A percentile compares a stretch with the other conserved stretches of the same genome.
phyloP scores from a whole-genome alignment of 1,140 invertebrate genomes.

The Neotoxoptera formosana region DNA sequence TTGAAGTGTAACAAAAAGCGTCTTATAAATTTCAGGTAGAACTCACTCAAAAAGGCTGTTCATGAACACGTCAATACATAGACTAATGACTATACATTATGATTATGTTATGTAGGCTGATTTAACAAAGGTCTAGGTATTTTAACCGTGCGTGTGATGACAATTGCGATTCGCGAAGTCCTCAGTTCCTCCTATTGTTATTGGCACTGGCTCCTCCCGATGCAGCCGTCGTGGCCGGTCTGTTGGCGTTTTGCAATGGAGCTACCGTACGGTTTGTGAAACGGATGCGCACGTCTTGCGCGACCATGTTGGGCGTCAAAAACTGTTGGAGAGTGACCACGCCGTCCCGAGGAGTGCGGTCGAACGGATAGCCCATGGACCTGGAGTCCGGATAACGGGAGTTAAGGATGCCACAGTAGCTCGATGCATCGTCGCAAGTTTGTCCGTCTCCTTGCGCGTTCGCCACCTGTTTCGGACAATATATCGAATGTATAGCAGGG shows the following conservation, averaged over 20 bases:
- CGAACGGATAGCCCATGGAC: slow-evolving; percentile 82
- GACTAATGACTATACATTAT: not conserved
- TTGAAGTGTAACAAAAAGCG: too few relatives aligned
- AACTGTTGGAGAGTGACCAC: slow-evolving; percentile 52
- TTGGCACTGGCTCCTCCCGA: not conserved
- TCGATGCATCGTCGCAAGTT: slow-evolving; percentile 67
- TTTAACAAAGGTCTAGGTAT: not conserved
- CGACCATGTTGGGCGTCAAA: slow-evolving; percentile 54
- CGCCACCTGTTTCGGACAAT: not conserved
- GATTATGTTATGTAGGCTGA: not conserved
- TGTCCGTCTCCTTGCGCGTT: not conserved
- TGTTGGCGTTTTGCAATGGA: not conserved
- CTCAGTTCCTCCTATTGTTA: not conserved
- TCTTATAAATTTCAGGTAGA: too few relatives aligned
- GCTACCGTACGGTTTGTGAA: slow-evolving; percentile 38
- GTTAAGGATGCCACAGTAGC: slow-evolving; percentile 78
- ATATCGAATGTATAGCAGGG: too few relatives aligned
- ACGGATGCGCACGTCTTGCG: slow-evolving; percentile 34
- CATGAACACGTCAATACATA: not conserved
- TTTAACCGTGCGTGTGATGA: not conserved
- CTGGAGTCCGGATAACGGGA: slow-evolving; percentile 75
- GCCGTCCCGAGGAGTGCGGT: slow-evolving; percentile 64
- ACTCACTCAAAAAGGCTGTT: too few relatives aligned
- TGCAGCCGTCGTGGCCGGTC: not conserved
- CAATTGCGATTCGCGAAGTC: not conserved